A percentile compares a stretch with the other conserved stretches of the same genome.
Conservation (phyloP, 2,888 invertebrate species). For the Tetragonula carbonaria region DNA sequence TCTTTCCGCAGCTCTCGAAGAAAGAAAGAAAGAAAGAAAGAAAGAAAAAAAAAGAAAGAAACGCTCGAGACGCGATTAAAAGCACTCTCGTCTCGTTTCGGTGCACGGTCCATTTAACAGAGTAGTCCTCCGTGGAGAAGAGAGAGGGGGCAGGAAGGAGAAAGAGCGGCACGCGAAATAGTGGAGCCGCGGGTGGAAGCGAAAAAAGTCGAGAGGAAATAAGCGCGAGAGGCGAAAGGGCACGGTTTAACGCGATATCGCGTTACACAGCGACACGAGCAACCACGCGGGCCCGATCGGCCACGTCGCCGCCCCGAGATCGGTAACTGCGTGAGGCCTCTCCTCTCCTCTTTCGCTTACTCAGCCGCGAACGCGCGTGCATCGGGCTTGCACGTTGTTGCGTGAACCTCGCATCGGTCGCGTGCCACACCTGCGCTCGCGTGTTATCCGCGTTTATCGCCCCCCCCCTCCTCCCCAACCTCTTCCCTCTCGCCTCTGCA, state of each 20-base stretch:
- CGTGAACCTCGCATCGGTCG: conserved; percentile 51
- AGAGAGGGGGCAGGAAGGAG: too few species aligned
- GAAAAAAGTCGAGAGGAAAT: conserved; percentile 29
- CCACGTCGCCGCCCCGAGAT: conserved; percentile 44
- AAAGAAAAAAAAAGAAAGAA: too few species aligned
- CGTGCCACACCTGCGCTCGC: conserved; percentile 60
- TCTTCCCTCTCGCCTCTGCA: background rate
- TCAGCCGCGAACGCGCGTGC: background rate
- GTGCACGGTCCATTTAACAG: conserved; percentile 43
- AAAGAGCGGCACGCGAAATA: conserved; percentile 31
- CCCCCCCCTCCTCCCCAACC: background rate
- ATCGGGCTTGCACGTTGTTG: conserved; percentile 22
- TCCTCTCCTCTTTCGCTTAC: background rate
- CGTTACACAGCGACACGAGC: conserved; percentile 53
- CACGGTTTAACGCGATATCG: conserved; percentile 57
- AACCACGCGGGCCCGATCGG: conserved; percentile 28
- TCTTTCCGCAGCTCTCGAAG: too few species aligned
- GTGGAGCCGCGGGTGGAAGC: background rate
- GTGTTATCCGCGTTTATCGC: conserved; percentile 44
- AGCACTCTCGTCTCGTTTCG: background rate
- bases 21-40: too few species aligned
- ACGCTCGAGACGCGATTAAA: too few species aligned
- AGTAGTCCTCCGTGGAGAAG: conserved; percentile 2
- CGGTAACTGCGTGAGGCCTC: background rate
- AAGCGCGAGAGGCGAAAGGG: conserved; percentile 45